Evolutionary conservation across 1,140 invertebrate species (phyloP).

Genomic region (Neuroterus valhalla): DNA sequence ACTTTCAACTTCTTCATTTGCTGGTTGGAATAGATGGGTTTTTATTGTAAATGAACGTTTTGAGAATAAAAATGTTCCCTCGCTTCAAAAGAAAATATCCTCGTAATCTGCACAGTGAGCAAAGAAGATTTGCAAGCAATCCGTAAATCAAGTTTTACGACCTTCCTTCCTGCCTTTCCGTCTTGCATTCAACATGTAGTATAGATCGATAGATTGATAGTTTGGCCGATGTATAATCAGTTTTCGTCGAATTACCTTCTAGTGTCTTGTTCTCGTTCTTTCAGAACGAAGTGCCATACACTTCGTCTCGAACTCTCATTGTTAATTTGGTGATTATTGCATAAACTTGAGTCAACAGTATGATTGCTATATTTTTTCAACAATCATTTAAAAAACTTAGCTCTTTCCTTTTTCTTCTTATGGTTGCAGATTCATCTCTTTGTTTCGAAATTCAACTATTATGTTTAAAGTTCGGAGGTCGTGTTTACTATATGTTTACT

Average conservation of each 20-base stretch:
- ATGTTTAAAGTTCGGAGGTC: too few species aligned
- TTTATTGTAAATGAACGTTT: background rate
- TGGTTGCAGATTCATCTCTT: too few species aligned
- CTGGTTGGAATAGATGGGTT: too few species aligned
- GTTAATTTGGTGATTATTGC: too few species aligned
- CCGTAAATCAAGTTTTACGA: background rate
- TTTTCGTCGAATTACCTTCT: background rate
- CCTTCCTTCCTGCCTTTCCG: background rate
- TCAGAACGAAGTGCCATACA: background rate
- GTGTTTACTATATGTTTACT: too few species aligned
- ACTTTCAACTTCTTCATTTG: too few species aligned
- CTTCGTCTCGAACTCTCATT: too few species aligned
- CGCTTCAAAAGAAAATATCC: background rate
- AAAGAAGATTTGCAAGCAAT: constrained; percentile 2
- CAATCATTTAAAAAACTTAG: too few species aligned
- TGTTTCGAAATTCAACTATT: too few species aligned
- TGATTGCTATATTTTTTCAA: too few species aligned
- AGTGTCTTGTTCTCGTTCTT: background rate
- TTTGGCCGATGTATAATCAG: background rate
- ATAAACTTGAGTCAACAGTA: too few species aligned
- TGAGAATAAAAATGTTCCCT: background rate
- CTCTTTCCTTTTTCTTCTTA: too few species aligned
- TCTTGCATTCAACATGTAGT: background rate
- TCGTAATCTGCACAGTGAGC: background rate
- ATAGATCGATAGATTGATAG: background rate